phyloP scores from a whole-genome alignment of 1,140 invertebrate genomes.

The Sminthurinus signatus region DNA sequence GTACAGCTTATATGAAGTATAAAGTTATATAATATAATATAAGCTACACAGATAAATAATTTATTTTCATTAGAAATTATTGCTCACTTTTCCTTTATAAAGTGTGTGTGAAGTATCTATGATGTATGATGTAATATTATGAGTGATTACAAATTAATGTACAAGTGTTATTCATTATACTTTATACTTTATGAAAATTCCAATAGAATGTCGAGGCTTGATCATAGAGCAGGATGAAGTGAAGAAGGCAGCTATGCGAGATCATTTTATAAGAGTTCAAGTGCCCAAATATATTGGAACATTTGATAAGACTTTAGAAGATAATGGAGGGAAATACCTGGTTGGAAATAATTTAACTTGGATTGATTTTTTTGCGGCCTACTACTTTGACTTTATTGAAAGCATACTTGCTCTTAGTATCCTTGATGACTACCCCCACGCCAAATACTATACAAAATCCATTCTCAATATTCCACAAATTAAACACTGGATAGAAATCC shows the following conservation, averaged over 20 bases:
- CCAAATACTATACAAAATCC: neutral
- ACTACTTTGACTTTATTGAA: neutral
- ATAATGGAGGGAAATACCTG: conserved; percentile 10
- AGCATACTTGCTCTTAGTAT: neutral
- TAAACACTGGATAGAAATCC: conserved; percentile 6
- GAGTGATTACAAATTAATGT: no score
- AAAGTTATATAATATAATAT: no score
- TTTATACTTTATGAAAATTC: neutral
- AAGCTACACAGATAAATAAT: no score
- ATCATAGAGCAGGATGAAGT: neutral
- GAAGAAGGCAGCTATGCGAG: neutral
- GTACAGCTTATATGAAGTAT: no score
- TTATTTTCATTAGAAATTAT: no score
- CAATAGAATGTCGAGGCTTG: neutral
- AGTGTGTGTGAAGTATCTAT: no score
- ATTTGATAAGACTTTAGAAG: conserved; percentile 1
- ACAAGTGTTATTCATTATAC: no score
- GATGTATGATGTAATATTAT: no score
- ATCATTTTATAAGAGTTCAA: neutral
- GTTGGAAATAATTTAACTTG: conserved; percentile 19
- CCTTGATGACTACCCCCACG: conserved; percentile 1
- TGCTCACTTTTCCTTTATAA: no score
- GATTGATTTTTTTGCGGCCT: conserved; percentile 20
- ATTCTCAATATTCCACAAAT: conserved; percentile 10
- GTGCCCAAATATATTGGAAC: conserved; percentile 13